phyloP scores from a whole-genome alignment of 2,888 invertebrate species.

The Perithous albicinctus region DNA sequence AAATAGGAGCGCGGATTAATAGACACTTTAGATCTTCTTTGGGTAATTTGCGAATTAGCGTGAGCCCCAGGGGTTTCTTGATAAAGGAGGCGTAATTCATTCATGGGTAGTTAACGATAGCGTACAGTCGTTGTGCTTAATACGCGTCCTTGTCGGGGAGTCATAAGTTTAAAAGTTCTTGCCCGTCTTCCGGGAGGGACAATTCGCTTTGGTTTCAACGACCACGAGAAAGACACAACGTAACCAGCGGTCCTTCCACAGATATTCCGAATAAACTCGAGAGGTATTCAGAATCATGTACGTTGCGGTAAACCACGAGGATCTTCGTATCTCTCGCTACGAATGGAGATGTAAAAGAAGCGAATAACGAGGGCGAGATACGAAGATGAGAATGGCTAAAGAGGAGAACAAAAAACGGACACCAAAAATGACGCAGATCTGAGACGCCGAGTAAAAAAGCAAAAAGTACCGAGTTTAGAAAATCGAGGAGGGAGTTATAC shows the following conservation, averaged over 20 bases:
- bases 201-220: conserved; percentile 52
- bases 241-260: conserved; percentile 49
- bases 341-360: conserved; percentile 13
- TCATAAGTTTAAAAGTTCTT: conserved; percentile 81
- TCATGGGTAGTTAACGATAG: conserved; percentile 84
- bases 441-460: conserved; percentile 34
- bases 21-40: conserved; percentile 75
- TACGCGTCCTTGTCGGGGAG: conserved; percentile 75
- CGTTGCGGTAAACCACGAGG: conserved; percentile 62
- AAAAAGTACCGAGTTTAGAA: conserved; percentile 42
- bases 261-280: conserved; percentile 14
- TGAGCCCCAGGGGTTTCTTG: conserved; percentile 63
- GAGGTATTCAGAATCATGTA: conserved; percentile 17
- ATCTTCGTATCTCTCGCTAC: conserved; percentile 41
- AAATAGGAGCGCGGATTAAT: conserved; percentile 73
- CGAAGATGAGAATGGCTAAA: conserved; percentile 21
- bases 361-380: conserved; percentile 10
- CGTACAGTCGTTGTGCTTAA: conserved; percentile 74
- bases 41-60: conserved; percentile 81
- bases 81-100: conserved; percentile 80
- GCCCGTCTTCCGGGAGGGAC: conserved; percentile 55
- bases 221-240: conserved; percentile 59
- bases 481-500: conserved; percentile 10
- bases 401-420: conserved; percentile 14
- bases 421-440: neutral